These are phyloP conservation scores for Ormyrus rosae DNA, from an alignment of 2,888 invertebrate genomes.

Conservation along the genomic window DNA sequence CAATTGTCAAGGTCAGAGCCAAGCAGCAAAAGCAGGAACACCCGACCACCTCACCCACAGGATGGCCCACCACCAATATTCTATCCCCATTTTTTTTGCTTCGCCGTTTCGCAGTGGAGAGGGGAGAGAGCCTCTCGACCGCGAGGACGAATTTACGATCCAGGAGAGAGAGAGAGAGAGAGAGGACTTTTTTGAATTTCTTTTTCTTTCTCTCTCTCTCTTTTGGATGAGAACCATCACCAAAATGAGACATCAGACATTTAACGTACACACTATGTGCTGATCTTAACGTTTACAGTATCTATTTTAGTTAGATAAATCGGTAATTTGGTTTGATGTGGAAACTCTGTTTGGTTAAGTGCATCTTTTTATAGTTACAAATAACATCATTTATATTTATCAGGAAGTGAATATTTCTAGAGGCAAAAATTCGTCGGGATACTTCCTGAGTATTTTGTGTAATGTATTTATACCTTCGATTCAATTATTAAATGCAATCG, in stretches of 20 bases:
- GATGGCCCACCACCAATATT: not conserved
- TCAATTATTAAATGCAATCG: constrained; percentile 19
- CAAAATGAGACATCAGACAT: not conserved
- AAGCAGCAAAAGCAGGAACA: constrained; percentile 74
- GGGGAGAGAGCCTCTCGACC: not conserved
- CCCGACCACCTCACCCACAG: constrained; percentile 57
- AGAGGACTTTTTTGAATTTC: too few relatives aligned
- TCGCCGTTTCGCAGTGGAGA: too few relatives aligned
- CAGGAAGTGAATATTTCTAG: not conserved
- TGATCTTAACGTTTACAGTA: not conserved
- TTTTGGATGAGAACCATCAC: constrained; percentile 14
- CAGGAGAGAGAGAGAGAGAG: too few relatives aligned
- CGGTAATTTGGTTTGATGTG: not conserved
- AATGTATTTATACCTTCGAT: constrained; percentile 7
- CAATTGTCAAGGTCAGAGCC: constrained; percentile 75
- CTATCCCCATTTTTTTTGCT: not conserved
- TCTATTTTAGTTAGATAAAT: not conserved
- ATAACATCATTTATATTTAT: constrained; percentile 10
- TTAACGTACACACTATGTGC: not conserved
- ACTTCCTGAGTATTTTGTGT: not conserved
- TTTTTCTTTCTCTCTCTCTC: too few relatives aligned
- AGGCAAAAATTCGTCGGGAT: not conserved
- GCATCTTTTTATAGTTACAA: constrained; percentile 3
- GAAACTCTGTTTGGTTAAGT: not conserved
- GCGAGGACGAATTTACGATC: not conserved